These are phyloP conservation scores for Epinephelus moara DNA, from an alignment of 2,113 vertebrate genomes.

Conservation along the genomic window DNA sequence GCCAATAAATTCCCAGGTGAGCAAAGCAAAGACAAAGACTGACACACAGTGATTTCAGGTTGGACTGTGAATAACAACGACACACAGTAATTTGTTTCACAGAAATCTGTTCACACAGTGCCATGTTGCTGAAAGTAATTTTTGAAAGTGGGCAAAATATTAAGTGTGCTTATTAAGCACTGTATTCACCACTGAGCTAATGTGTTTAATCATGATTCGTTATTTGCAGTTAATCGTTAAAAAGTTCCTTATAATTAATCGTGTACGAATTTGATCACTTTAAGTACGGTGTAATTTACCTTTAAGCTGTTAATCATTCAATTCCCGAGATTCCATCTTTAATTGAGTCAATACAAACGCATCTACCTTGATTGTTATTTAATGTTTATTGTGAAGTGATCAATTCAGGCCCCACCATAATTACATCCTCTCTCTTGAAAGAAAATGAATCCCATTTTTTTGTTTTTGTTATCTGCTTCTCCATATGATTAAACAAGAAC, in stretches of 20 bases:
- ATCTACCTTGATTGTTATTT: slow-evolving; percentile 54
- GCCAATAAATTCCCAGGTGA: too few relatives aligned
- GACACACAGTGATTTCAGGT: not conserved
- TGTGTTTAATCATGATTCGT: not conserved
- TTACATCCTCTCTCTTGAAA: slow-evolving; percentile 42
- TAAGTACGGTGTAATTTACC: slow-evolving; percentile 12
- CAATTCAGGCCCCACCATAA: slow-evolving; percentile 42
- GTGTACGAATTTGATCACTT: not conserved
- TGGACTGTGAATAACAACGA: not conserved
- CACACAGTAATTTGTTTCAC: too few relatives aligned
- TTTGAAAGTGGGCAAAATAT: not conserved
- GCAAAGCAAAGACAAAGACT: not conserved
- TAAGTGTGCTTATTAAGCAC: not conserved
- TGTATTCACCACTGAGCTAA: not conserved
- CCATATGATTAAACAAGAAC: slow-evolving; percentile 66
- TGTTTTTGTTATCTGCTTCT: slow-evolving; percentile 42
- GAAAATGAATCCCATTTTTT: slow-evolving; percentile 57
- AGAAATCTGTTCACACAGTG: not conserved
- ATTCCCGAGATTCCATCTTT: not conserved
- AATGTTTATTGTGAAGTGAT: slow-evolving; percentile 65
- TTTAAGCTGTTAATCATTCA: slow-evolving; percentile 39
- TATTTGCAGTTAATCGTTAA: not conserved
- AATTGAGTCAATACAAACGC: slow-evolving; percentile 43
- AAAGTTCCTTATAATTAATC: not conserved
- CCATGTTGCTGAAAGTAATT: not conserved